phyloP scores from a whole-genome alignment of 2,888 invertebrate genomes.

The Hirtodrosophila duncani region DNA sequence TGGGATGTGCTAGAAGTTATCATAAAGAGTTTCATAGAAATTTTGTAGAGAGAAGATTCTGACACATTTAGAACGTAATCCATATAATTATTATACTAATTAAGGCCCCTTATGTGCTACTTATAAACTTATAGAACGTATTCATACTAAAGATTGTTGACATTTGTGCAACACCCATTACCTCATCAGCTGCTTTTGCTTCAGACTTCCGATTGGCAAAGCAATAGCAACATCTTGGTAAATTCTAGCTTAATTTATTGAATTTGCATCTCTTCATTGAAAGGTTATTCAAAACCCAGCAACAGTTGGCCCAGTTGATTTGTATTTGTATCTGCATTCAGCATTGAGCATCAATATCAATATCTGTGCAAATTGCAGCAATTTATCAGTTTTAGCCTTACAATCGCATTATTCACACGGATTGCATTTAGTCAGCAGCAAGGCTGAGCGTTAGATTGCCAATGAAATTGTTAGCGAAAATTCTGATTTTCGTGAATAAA shows the following conservation, averaged over 20 bases:
- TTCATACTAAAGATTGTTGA: no score
- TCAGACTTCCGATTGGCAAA: neutral
- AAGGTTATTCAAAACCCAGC: slow-evolving; percentile 6
- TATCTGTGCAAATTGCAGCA: slow-evolving; percentile 27
- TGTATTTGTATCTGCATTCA: slow-evolving; percentile 19
- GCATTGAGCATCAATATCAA: no score
- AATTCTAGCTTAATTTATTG: slow-evolving; percentile 59
- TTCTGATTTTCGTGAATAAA: no score
- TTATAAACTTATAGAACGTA: no score
- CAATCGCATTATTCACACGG: slow-evolving; percentile 37
- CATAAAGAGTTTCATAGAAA: no score
- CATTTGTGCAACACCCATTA: neutral
- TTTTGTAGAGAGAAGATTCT: no score
- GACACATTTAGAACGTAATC: no score
- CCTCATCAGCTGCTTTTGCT: no score
- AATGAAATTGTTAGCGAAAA: no score
- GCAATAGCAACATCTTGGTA: slow-evolving; percentile 6
- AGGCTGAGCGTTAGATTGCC: neutral
- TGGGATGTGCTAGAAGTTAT: no score
- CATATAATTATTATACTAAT: no score
- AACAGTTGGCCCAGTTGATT: slow-evolving; percentile 50
- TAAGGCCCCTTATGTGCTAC: no score
- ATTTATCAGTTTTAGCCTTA: slow-evolving; percentile 36
- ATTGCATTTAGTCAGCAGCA: neutral
- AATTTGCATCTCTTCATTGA: slow-evolving; percentile 45